These are phyloP conservation scores for Calcarius lapponicus DNA, from an alignment of 2,797 vertebrate genomes.

Conservation along the genomic window DNA sequence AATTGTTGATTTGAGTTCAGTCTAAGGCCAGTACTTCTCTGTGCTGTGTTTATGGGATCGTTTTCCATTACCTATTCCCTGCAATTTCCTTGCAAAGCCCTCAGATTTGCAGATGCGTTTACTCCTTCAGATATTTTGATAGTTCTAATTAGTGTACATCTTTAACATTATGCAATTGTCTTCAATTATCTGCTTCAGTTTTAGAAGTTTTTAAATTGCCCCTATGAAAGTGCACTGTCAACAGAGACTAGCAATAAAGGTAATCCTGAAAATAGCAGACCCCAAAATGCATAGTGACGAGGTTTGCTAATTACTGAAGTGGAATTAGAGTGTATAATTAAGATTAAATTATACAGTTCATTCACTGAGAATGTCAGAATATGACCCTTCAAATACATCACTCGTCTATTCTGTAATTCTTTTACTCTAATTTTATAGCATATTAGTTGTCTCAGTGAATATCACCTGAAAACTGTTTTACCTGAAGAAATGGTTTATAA, in stretches of 20 bases:
- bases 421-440: conserved; percentile 21
- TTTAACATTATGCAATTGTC: conserved; percentile 41
- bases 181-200: conserved; percentile 59
- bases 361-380: not conserved
- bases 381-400: conserved; percentile 12
- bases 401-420: not conserved
- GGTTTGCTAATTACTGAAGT: conserved; percentile 61
- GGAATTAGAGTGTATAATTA: conserved; percentile 60
- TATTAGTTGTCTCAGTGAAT: conserved; percentile 7
- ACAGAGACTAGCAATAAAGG: conserved; percentile 38
- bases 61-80: not conserved
- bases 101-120: conserved; percentile 24
- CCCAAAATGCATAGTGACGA: conserved; percentile 31
- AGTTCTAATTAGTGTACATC: conserved; percentile 52
- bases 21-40: not conserved
- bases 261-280: conserved; percentile 49
- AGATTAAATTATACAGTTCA: conserved; percentile 39
- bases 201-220: conserved; percentile 57
- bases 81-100: not conserved
- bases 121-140: conserved; percentile 55
- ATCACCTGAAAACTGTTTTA: not conserved
- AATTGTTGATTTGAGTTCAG: not conserved
- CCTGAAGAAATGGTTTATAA: not conserved
- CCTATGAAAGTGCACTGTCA: conserved; percentile 20
- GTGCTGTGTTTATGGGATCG: not conserved